phyloP scores from a whole-genome alignment of 2,888 invertebrate genomes.

The Hirtodrosophila duncani region DNA sequence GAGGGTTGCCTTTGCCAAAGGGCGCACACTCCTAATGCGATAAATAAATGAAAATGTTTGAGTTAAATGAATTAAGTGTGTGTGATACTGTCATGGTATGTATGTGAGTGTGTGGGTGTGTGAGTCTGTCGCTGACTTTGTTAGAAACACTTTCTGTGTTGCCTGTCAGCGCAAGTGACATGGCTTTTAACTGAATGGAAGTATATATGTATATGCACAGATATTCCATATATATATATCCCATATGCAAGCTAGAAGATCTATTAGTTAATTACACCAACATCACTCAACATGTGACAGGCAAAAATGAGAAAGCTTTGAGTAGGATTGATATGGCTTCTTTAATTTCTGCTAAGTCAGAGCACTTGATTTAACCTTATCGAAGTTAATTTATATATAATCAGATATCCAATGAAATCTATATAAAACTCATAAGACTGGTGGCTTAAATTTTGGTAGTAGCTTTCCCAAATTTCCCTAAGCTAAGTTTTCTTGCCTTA shows the following conservation, averaged over 20 bases:
- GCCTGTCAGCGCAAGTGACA: slow-evolving; percentile 59
- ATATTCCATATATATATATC: no score
- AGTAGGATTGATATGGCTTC: not conserved
- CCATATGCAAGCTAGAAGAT: not conserved
- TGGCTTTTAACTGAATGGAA: slow-evolving; percentile 25
- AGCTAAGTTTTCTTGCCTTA: no score
- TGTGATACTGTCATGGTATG: slow-evolving; percentile 39
- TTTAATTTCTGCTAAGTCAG: slow-evolving; percentile 11
- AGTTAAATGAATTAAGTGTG: slow-evolving; percentile 72
- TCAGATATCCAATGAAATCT: no score
- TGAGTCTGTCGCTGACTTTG: slow-evolving; percentile 35
- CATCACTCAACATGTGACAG: slow-evolving; percentile 66
- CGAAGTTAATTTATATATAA: no score
- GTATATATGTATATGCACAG: slow-evolving; percentile 33
- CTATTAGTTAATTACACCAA: slow-evolving; percentile 63
- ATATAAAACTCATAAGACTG: no score
- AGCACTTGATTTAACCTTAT: no score
- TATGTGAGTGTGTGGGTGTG: slow-evolving; percentile 8
- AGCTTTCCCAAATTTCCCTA: no score
- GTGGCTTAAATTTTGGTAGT: no score
- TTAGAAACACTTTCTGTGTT: slow-evolving; percentile 69
- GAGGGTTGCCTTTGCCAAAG: slow-evolving; percentile 5
- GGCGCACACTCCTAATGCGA: slow-evolving; percentile 62
- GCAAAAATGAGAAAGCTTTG: no score
- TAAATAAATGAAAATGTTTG: slow-evolving; percentile 74